Evolutionary conservation across 2,113 vertebrate genomes (phyloP).

Genomic region (Elanus axillaris): DNA sequence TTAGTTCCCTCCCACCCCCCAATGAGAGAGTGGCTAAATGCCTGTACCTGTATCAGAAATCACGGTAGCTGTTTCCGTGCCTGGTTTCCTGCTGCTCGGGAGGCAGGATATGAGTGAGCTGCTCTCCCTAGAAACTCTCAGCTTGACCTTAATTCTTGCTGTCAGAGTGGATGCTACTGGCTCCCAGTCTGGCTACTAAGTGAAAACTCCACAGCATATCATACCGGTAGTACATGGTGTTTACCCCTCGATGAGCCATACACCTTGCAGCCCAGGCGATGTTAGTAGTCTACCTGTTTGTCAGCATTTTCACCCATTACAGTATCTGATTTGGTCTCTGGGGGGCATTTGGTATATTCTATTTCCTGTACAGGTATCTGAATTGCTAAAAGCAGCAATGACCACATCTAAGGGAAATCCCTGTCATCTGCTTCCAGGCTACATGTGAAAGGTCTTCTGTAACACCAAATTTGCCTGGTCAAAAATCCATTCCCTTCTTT

Average conservation of each 20-base stretch:
- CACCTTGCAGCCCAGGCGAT: background rate
- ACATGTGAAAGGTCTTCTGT: background rate
- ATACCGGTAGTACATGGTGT: accelerated
- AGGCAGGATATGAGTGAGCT: background rate
- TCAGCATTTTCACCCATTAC: background rate
- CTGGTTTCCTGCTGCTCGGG: background rate
- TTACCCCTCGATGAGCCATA: accelerated
- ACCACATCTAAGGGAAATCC: background rate
- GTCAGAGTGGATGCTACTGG: background rate
- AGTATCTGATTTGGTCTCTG: background rate
- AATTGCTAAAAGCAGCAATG: background rate
- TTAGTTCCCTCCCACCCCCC: background rate
- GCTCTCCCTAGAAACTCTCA: background rate
- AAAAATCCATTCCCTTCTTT: background rate
- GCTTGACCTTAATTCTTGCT: background rate
- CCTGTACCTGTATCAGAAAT: background rate
- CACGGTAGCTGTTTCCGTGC: background rate
- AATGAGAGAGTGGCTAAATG: background rate
- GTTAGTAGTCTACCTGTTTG: accelerated
- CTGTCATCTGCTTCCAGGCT: background rate
- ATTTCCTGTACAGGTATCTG: background rate
- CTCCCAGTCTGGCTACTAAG: background rate
- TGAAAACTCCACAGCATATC: accelerated
- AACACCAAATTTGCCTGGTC: background rate
- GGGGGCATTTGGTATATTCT: background rate